Base-by-base conservation (phyloP, 2,888 invertebrate genomes). In the Gari tellinella region DNA sequence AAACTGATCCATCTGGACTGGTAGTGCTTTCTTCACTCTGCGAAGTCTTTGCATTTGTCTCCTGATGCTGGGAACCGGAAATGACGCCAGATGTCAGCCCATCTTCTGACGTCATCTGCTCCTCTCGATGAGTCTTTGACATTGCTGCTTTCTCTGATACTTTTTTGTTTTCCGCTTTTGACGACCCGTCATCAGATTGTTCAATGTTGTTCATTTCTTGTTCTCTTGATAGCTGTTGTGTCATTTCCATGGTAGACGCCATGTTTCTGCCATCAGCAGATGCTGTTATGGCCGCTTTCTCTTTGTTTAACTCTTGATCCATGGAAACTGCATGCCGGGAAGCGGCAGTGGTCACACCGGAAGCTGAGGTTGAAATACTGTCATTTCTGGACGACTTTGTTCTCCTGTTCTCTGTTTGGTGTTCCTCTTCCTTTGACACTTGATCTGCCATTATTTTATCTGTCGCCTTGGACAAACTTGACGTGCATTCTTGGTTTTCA, bases 131-230 rank as follows among this genome's bases (percentile, higher is more conserved):
- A 7, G 74, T 53, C 38, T 74, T 74, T 7, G 74, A 74, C 15
- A 68, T 64, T 1, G 57, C 45, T 5, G 63, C 41, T 46, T 65
- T 68, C 8, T 72, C 72, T 10, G 61, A 61, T 2, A 68, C 57
- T 48, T 68, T 64, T 49, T 72, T 77, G 40, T 49, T 61, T 57
- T 77, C 72, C n/a, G 46, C 15, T 61, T 56, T 72, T 14, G 67
- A 63, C 0, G 76, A 55, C 8, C 72, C 72, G 40, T 76, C 70
- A 2, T 64, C 61, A 7, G 51, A 53, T n/a, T 60, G 53, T 40
- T 74, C 68, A 15, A 68, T 52, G 23, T 68, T 74, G 43, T 68
- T 60, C 45, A 68, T 53, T 45, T 74, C 74, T 40, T 74, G 74
- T n/a, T 74, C 53, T 45, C 74, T 31, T 15, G 68, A 51, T 8